Evolutionary conservation across 1,140 invertebrate species (phyloP).

Genomic region (Lucilia cuprina): DNA sequence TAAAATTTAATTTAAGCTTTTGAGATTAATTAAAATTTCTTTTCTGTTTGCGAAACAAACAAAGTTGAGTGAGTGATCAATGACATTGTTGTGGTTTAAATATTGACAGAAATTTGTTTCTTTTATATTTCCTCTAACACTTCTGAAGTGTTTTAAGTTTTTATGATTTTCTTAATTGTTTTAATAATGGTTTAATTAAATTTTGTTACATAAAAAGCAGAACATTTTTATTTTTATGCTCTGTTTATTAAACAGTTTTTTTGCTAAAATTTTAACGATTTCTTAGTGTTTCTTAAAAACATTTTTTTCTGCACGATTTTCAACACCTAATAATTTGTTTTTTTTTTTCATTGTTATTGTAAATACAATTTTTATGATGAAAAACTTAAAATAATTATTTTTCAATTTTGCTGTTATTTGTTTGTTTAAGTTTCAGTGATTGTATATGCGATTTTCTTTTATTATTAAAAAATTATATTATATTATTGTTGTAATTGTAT

Average conservation of each 20-base stretch:
- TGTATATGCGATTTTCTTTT: not conserved
- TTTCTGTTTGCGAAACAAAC: too few relatives aligned
- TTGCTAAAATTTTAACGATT: not conserved
- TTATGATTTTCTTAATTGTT: too few relatives aligned
- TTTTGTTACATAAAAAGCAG: too few relatives aligned
- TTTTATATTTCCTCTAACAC: too few relatives aligned
- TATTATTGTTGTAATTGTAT: not conserved
- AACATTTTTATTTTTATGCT: not conserved
- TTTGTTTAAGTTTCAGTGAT: too few relatives aligned
- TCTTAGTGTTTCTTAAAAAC: not conserved
- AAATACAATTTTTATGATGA: not conserved
- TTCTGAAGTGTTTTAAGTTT: too few relatives aligned
- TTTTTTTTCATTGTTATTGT: not conserved
- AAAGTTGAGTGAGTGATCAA: too few relatives aligned
- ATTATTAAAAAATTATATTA: not conserved
- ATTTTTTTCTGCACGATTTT: not conserved
- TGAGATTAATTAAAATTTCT: too few relatives aligned
- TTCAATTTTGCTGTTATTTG: not conserved
- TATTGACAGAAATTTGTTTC: too few relatives aligned
- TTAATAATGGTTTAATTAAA: too few relatives aligned
- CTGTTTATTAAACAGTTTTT: slow-evolving; percentile 1
- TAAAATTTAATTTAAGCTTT: too few relatives aligned
- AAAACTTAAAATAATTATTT: not conserved
- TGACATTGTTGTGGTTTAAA: too few relatives aligned
- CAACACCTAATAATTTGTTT: not conserved